Evolutionary conservation across 2,888 invertebrate genomes (phyloP), one percentile per base, ranked within the genome.

Genomic region (Protophormia terraenovae): DNA sequence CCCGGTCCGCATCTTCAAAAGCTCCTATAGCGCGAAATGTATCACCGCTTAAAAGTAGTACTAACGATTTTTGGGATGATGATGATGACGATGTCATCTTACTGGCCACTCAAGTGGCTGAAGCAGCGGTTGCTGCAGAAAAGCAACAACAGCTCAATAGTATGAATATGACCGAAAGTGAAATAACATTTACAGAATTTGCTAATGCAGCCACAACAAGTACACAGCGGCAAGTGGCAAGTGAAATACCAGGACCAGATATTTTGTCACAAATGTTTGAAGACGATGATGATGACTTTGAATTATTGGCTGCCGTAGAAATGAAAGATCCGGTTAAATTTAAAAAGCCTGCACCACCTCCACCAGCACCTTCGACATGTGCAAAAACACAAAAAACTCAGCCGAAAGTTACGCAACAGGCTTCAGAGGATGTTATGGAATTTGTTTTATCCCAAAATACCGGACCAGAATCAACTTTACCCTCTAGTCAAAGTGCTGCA

Each of bases 31-130:
- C 6, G 3, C 22, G 35, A 32, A 66, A 50, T 62, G 66, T 55
- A 14, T 60, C 55, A 69, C 35, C 84, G 64, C 35, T 69, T 50
- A 75, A 79, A 53, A 19, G 75, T 14, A 87, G 81, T 22, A 86
- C 76, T 2, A 85, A 87, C 8, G 89, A 90, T 45, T 89, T 91
- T 12, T 92, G 92, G 91, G 91, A 89, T 58, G 91, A 90, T 71
- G 92, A 92, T n/a, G 92, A 92, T 66, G 92, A 92, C 66, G 92
- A 92, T 78, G 90, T 90, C 7, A 90, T 92, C 16, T 79, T 92
- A 16, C 77, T 92, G 84, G 92, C 92, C 50, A 91, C 92, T 0
- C 92, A 92, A 87, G 88, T 89, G 32, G 90, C 90, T 16, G 92
- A 92, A 76, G 88, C 89, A 16, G 86, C 88, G 29, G 90, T 88